phyloP scores from a whole-genome alignment of 2,113 vertebrate genomes.

The human region GRCh38 chr22:39641001-39641500 shows the following conservation, averaged over 20 bases:
- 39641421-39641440: not conserved
- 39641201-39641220: fast-evolving
- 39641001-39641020: conserved; percentile 95
- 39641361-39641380: not conserved
- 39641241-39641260: not conserved
- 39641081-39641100: conserved; percentile 98
- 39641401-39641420: not conserved
- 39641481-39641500: not conserved
- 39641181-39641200: conserved; percentile 83
- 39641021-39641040: conserved; percentile 91
- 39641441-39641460: not conserved
- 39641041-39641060: conserved; percentile 87
- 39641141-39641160: conserved; percentile 99
- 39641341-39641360: not conserved
- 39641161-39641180: conserved; percentile 99
- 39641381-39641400: not conserved
- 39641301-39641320: fast-evolving
- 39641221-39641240: not conserved
- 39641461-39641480: not conserved
- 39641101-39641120: conserved; percentile 93
- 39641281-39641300: not conserved
- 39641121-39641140: conserved; percentile 98
- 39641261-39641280: not conserved
- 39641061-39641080: conserved; percentile 94
- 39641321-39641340: not conserved